Base-by-base conservation (phyloP, 2,113 vertebrate species). In the Eublepharis macularius region DNA sequence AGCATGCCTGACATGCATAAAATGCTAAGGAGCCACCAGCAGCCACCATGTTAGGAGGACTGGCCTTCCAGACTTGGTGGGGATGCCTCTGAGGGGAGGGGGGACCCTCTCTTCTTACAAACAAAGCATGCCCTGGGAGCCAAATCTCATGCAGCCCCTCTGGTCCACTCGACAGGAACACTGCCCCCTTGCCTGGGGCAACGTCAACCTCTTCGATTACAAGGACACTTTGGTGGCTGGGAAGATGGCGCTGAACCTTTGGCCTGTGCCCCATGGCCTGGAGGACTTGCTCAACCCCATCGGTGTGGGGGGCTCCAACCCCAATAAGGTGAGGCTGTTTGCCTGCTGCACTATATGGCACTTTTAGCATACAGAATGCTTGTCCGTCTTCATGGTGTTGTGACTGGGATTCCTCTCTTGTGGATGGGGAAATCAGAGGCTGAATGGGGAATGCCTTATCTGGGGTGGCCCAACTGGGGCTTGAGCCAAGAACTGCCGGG, bases 121-220 rank as follows among this genome's bases (percentile, higher is more conserved):
- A 26, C 16, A n/a, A 6, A 75, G 73, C 13, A 8, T 29, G 2
- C 2, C 32, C 2, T 17, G 74, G 29, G 32, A 76, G 45, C 45
- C 32, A n/a, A 10, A 29, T n/a, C 74, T 47, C 74, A n/a, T 12
- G 29, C 45, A 47, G 14, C n/a, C 29, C 4, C 26, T 45, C 41
- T 4, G 29, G 24, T 9, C 60, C 60, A 63, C 17, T 39, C 6
- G 13, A 2, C 79, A 98, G 98, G 98, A 98, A 90, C 98, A 98
- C 86, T 98, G 98, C 93, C 98, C 98, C 21, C 93, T 98, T 73
- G 98, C 98, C n/a, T 98, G 98, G 98, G 98, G 98, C 84, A 98
- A 98, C 77, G 95, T 98, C 92, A 98, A 98, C 93, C 93, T 98
- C 87, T 98, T 98, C 92, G 98, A 98, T 92, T 98, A 98, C 89